Evolutionary conservation across 2,113 vertebrate species (phyloP).

Genomic region (Panthera uncia): DNA sequence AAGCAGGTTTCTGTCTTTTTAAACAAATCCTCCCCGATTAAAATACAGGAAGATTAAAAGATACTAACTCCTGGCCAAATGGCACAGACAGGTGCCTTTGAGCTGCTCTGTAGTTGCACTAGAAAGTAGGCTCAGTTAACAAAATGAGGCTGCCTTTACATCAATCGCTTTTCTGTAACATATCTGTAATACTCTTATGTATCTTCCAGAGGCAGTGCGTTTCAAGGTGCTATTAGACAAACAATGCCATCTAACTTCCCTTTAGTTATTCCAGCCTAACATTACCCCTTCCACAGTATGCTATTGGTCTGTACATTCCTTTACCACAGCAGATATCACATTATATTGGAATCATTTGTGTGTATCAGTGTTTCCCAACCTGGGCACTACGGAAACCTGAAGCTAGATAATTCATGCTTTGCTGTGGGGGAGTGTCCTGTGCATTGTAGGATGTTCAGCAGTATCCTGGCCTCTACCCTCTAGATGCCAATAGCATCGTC

Average conservation of each 20-base stretch:
- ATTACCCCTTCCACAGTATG: neutral
- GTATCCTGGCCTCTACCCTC: neutral
- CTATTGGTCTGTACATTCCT: neutral
- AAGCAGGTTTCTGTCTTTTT: neutral
- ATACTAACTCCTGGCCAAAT: neutral
- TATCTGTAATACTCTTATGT: neutral
- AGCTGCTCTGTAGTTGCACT: neutral
- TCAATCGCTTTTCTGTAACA: neutral
- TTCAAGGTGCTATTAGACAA: neutral
- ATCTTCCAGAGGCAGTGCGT: neutral
- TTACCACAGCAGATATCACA: neutral
- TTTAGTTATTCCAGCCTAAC: neutral
- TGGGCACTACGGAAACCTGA: neutral
- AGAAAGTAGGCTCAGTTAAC: neutral
- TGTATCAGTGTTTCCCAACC: neutral
- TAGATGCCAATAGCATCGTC: neutral
- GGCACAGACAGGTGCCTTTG: neutral
- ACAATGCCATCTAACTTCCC: neutral
- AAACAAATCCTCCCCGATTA: constrained; percentile 6
- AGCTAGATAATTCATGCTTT: neutral
- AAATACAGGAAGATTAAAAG: neutral
- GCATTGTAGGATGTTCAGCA: neutral
- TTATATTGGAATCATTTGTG: neutral
- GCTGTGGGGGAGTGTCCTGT: neutral
- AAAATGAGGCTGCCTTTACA: neutral